Percentiles rank a stretch among this genome's conserved stretches.
Conservation (phyloP, 37 sponge, comb jelly and placozoan genomes). For the Chondrilla cf. caribensis region DNA sequence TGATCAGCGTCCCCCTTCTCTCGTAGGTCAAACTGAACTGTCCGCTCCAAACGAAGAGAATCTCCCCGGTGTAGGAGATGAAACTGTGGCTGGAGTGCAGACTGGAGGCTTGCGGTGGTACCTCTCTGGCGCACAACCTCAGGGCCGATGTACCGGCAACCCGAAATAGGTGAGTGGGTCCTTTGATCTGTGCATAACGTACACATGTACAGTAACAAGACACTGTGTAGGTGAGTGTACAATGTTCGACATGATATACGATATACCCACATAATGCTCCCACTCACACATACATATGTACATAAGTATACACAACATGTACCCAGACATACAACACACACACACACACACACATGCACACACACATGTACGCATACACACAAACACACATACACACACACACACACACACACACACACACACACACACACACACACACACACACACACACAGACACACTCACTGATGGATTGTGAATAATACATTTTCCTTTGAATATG, state of each 20-base stretch:
- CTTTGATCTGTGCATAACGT: not conserved
- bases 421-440: not conserved
- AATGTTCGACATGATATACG: no score
- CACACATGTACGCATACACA: not conserved
- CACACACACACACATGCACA: constrained; percentile 1
- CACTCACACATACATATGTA: not conserved
- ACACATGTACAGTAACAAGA: not conserved
- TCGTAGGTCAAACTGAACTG: constrained; percentile 36
- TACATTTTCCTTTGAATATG: constrained; percentile 65
- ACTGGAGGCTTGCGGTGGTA: constrained; percentile 34
- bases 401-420: not conserved
- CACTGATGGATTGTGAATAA: constrained; percentile 34
- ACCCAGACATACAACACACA: not conserved
- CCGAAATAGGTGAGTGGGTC: constrained; percentile 23
- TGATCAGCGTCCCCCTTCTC: constrained; percentile 57
- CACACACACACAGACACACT: no score
- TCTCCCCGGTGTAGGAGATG: constrained; percentile 11
- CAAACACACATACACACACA: no score
- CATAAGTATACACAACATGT: not conserved
- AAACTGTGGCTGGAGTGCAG: constrained; percentile 55
- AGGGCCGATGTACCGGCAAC: constrained; percentile 38
- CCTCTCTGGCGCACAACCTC: constrained; percentile 44
- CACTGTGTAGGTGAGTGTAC: no score
- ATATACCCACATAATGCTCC: not conserved
- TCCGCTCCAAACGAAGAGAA: constrained; percentile 49